A percentile compares a stretch with the other conserved stretches of the same genome.
These are phyloP conservation scores for Pempheris klunzingeri DNA, from an alignment of 2,797 vertebrate species.

Conservation along the genomic window DNA sequence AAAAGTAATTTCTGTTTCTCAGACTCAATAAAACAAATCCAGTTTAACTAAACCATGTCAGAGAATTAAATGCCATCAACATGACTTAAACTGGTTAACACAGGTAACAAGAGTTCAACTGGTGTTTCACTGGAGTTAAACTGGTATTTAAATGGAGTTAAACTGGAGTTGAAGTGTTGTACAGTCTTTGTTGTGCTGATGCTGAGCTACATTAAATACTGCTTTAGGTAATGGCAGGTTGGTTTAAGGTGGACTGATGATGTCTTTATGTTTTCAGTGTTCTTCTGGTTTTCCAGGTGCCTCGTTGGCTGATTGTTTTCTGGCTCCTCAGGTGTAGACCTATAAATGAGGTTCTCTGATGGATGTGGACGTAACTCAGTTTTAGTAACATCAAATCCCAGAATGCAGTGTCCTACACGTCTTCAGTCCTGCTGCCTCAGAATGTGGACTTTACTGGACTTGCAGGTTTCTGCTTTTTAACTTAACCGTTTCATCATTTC, in stretches of 20 bases:
- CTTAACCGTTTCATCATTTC: not conserved
- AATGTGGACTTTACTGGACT: not conserved
- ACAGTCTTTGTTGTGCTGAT: not conserved
- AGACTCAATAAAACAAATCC: not conserved
- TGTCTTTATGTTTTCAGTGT: not conserved
- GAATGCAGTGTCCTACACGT: not conserved
- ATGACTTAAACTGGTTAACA: no score
- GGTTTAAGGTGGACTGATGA: not conserved
- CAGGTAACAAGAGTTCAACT: no score
- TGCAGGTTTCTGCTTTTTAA: not conserved
- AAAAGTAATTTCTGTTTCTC: not conserved
- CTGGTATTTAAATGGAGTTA: not conserved
- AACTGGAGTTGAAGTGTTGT: not conserved
- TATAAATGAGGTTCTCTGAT: not conserved
- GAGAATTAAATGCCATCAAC: no score
- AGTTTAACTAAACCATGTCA: not conserved
- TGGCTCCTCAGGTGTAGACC: not conserved
- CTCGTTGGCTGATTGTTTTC: not conserved
- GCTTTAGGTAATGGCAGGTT: not conserved
- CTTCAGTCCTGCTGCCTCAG: not conserved
- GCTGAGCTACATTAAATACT: not conserved
- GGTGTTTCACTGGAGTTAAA: no score
- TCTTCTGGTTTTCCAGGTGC: not conserved
- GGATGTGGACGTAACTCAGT: not conserved
- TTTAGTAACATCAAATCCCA: not conserved